Conservation (phyloP, 2,797 vertebrate genomes). For the Psittacula derbiana region DNA sequence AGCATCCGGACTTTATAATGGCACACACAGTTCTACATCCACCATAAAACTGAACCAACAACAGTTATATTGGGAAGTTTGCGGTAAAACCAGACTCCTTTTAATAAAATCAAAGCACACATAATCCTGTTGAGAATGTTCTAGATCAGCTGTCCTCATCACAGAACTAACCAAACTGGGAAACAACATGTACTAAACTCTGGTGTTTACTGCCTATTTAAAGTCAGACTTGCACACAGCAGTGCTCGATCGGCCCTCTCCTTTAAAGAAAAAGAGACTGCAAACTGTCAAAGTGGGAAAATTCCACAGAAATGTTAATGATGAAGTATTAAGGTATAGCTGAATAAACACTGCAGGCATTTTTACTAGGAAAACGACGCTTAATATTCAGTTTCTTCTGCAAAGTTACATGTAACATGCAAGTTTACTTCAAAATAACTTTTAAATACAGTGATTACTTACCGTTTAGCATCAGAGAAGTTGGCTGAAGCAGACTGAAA, state of each 20-base stretch:
- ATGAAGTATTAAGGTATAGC: neutral
- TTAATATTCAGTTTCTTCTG: constrained; percentile 5
- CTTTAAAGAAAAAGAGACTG: neutral
- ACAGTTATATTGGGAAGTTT: neutral
- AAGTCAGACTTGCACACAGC: neutral
- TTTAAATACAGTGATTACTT: constrained; percentile 5
- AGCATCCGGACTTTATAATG: neutral
- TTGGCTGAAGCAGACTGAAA: constrained; percentile 8
- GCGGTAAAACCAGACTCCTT: neutral
- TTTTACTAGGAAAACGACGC: neutral
- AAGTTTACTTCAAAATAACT: constrained; percentile 7
- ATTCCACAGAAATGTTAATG: neutral
- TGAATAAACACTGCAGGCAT: neutral
- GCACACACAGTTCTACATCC: neutral
- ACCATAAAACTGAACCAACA: neutral
- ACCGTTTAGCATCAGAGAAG: neutral
- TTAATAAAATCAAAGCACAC: neutral
- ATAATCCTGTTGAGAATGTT: neutral
- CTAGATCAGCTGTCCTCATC: neutral
- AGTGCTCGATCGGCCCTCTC: neutral
- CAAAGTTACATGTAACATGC: neutral
- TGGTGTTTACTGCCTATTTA: neutral
- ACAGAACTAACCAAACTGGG: neutral
- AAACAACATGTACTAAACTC: neutral
- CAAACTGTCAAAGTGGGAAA: neutral